Evolutionary conservation across 1,140 invertebrate species (phyloP).

Genomic region (Lamellibrachia luymesi): DNA sequence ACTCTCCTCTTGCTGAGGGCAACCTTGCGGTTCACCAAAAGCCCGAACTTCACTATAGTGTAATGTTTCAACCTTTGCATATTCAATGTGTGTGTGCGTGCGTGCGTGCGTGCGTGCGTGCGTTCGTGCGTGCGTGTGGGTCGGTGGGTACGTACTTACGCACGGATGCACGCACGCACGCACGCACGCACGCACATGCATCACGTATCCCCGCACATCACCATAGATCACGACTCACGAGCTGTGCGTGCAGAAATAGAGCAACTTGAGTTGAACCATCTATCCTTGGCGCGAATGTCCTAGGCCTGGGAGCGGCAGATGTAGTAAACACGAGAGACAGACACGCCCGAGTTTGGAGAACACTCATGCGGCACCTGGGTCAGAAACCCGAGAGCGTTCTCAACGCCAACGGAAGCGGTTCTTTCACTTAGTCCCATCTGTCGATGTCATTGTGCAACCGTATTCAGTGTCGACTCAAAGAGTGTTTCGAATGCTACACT

Average conservation of each 20-base stretch:
- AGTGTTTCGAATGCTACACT: too few species aligned
- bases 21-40: too few species aligned
- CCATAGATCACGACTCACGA: not conserved
- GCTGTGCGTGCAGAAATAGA: not conserved
- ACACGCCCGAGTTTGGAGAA: not conserved
- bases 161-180: not conserved
- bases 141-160: not conserved
- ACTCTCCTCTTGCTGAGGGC: too few species aligned
- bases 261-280: not conserved
- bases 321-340: not conserved
- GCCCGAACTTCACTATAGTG: too few species aligned
- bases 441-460: not conserved
- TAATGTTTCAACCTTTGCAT: too few species aligned
- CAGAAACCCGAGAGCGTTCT: not conserved
- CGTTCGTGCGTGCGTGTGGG: too few species aligned
- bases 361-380: not conserved
- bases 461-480: not conserved
- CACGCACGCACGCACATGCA: not conserved
- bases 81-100: too few species aligned
- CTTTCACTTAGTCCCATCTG: not conserved
- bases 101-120: too few species aligned
- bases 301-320: too few species aligned
- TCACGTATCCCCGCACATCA: not conserved
- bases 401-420: not conserved
- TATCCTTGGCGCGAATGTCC: too few species aligned